phyloP scores from a whole-genome alignment of 2,797 vertebrate genomes.

The Champsocephalus gunnari region DNA sequence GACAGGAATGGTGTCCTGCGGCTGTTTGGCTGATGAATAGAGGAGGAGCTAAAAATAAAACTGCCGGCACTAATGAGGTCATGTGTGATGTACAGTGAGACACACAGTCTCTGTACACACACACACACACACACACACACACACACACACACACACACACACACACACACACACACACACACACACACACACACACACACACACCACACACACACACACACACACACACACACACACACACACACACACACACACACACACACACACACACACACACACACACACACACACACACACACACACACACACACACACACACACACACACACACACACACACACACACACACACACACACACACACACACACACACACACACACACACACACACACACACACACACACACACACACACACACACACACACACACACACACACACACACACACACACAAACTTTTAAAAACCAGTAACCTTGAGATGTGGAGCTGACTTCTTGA shows the following conservation, averaged over 20 bases:
- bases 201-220: neutral
- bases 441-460: neutral
- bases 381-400: too few species aligned
- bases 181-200: too few species aligned
- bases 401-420: too few species aligned
- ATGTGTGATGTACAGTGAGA: slow-evolving; percentile 74
- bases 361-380: neutral
- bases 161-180: too few species aligned
- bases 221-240: neutral
- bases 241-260: too few species aligned
- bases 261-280: neutral
- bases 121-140: too few species aligned
- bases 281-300: neutral
- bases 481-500: too few species aligned
- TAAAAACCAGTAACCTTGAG: neutral
- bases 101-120: too few species aligned
- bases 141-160: slow-evolving; percentile 2
- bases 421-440: neutral
- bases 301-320: too few species aligned
- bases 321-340: too few species aligned
- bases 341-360: neutral
- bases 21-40: slow-evolving; percentile 70
- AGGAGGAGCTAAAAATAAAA: slow-evolving; percentile 79
- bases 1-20: slow-evolving; percentile 54
- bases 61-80: slow-evolving; percentile 75